Base-by-base conservation (phyloP, 2,888 invertebrate species). In the Tupiocoris notatus region DNA sequence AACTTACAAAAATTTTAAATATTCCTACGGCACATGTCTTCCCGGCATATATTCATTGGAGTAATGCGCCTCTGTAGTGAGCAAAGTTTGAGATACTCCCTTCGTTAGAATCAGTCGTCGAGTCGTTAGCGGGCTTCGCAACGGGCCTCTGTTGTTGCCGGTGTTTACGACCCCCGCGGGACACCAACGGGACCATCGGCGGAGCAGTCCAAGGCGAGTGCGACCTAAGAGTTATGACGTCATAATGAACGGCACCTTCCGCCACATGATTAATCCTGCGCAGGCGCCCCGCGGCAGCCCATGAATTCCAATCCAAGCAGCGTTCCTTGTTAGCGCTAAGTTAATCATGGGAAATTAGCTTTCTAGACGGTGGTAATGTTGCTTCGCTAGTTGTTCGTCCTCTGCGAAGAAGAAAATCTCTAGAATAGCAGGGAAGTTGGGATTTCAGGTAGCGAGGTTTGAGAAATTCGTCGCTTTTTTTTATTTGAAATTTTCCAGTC, bases 291-390 rank as follows among this genome's bases (percentile, higher is more conserved):
- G 61, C 63, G 21, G 63, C 63, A 39, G 73, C 73, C 62, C 73
- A 73, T 73, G 73, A 73, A 73, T 73, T 62, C 73, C 73, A 73
- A 73, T 73, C 61, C 73, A 7, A 39, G 39, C 39, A 25, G 21
- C 39, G 39, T 39, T 21, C 63, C 62, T 62, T 61, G 73, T 73
- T 73, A 73, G 73, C 62, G 62, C 63, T 73, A 73, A 73, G 73
- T 73, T 73, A 73, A 73, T 73, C 73, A 73, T 39, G 54, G n/a
- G 54, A 62, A 61, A 73, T 73, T 73, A 73, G 73, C 73, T 73
- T 63, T 18, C 73, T 54, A 39, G 39, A 3, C 12, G 39, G 39
- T 12, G 12, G 39, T 39, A 39, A 39, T 39, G 3, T 39, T 39
- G 6, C 39, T 12, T 39, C 39, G 6, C 39, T 12, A 7, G 39